Evolutionary conservation across 2,113 vertebrate species (phyloP).

Genomic region (Trinectes maculatus): DNA sequence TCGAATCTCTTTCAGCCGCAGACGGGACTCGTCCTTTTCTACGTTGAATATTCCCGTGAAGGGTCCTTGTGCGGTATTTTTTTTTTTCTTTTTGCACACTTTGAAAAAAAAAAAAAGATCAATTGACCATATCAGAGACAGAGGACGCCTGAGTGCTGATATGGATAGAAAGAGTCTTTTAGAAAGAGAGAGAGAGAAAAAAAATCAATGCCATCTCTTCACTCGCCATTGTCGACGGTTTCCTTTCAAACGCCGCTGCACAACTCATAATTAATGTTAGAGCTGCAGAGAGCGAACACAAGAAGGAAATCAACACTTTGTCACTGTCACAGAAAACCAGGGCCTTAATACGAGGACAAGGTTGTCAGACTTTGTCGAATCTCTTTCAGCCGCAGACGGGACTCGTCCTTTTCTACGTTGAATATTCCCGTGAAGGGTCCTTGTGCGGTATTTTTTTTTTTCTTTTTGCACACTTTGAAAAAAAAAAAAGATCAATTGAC

Average conservation of each 20-base stretch:
- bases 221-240: constrained; percentile 29
- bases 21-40: constrained; percentile 32
- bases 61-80: constrained; percentile 44
- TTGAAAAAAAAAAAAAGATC: constrained; percentile 43
- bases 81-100: constrained; percentile 29
- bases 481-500: constrained; percentile 42
- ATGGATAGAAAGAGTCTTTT: constrained; percentile 26
- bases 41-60: constrained; percentile 8
- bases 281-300: constrained; percentile 11
- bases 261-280: constrained; percentile 6
- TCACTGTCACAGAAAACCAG: too few relatives aligned
- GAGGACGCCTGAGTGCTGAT: constrained; percentile 26
- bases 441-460: constrained; percentile 31
- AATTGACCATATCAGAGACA: constrained; percentile 39
- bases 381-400: constrained; percentile 31
- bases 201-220: constrained; percentile 36
- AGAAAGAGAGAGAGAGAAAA: background rate
- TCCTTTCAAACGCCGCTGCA: constrained; percentile 17
- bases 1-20: constrained; percentile 46
- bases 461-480: constrained; percentile 47
- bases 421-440: constrained; percentile 29
- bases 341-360: too few relatives aligned
- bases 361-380: constrained; percentile 61
- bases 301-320: constrained; percentile 21
- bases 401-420: constrained; percentile 29